A percentile compares a stretch with the other conserved stretches of the same genome.
These are phyloP conservation scores for Eurosta solidaginis DNA, from an alignment of 1,140 invertebrate species.

Conservation along the genomic window DNA sequence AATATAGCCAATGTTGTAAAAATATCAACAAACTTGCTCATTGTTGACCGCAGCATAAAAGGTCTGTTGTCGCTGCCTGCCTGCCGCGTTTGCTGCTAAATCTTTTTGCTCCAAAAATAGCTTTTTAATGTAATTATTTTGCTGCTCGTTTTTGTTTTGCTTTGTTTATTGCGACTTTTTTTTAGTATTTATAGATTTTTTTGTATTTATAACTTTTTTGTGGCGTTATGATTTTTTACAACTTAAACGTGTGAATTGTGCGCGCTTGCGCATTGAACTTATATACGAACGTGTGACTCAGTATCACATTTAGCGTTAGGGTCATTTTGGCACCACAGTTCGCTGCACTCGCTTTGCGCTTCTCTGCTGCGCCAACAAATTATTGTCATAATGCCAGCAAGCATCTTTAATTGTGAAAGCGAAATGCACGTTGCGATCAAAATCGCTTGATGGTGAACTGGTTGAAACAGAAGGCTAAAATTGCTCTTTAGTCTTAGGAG, in stretches of 20 bases:
- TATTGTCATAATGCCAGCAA: neutral
- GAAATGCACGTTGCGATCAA: too few species aligned
- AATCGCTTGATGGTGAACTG: too few species aligned
- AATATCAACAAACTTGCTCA: neutral
- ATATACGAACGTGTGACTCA: slow-evolving; percentile 10
- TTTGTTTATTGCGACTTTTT: neutral
- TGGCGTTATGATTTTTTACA: neutral
- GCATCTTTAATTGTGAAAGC: neutral
- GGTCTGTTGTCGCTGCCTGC: neutral
- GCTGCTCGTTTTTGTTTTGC: neutral
- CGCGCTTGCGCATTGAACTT: neutral
- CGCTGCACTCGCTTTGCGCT: neutral
- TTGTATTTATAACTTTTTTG: too few species aligned
- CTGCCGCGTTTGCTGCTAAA: neutral
- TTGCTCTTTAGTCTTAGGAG: too few species aligned
- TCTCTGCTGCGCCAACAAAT: neutral
- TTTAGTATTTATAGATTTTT: too few species aligned
- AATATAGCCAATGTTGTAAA: neutral
- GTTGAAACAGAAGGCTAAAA: too few species aligned
- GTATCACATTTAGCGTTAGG: neutral
- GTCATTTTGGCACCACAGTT: neutral
- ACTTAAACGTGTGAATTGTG: neutral
- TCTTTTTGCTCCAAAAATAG: neutral
- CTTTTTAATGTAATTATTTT: neutral
- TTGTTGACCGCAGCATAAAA: neutral